Evolutionary conservation across 2,888 invertebrate genomes (phyloP), one percentile per base, ranked within the genome.

Genomic region (Synanthedon formicaeformis): DNA sequence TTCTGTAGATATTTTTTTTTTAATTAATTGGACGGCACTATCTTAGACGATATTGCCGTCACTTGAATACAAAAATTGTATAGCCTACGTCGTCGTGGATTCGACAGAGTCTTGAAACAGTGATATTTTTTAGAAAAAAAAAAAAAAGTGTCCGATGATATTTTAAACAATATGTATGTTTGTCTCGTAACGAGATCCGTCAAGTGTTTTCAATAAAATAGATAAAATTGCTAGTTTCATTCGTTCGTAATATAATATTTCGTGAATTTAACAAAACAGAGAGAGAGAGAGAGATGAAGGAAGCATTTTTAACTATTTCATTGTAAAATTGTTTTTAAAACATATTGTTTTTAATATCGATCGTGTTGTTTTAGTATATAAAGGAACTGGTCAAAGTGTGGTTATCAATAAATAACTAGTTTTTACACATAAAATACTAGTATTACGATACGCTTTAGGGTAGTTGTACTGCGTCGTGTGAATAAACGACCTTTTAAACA

Each of bases 341-440:
- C 34, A 34, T 34, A 34, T 34, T 34, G 34, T 34, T 34, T 34
- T 34, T 34, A 5, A 34, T 34, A 34, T 34, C 8, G 34, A 34
- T 34, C 34, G 34, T 34, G 34, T 34, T 34, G 34, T 34, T 34
- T 34, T 34, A 34, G 34, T 34, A 34, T 34, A 34, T 34, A 34
- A 34, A 10, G 34, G 34, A 34, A 34, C 77, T 75, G 80, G 80
- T 81, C 80, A 78, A 69, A 64, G 69, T 75, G 72, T 75, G 74
- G 68, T 73, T 75, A 73, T 69, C 68, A 72, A 69, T 75, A 68
- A 71, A 67, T 65, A 67, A 71, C 72, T 81, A 81, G 76, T 67
- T 78, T 72, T 45, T 77, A 79, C 69, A 78, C 45, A 5, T 45
- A 45, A 2, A 34, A 34, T 34, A 45, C 45, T 45, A 45, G 13